Evolutionary conservation across 2,797 vertebrate genomes (phyloP).

Genomic region (Pelochelys cantorii): DNA sequence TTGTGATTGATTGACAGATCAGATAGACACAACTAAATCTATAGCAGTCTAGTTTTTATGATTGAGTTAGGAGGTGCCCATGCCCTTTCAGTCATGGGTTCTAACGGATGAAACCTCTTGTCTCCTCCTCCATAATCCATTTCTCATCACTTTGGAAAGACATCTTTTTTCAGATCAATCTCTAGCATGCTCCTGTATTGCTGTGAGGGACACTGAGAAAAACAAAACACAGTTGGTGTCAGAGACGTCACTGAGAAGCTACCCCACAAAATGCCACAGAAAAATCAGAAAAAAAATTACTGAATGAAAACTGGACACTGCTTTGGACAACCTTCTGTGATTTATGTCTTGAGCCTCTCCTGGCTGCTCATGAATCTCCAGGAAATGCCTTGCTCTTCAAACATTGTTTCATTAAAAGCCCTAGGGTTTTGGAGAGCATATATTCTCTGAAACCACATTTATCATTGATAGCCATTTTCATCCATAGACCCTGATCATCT

Average conservation of each 20-base stretch:
- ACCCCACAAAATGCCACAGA: background rate
- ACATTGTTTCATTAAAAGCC: background rate
- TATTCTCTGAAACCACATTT: background rate
- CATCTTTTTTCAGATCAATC: slow-evolving; percentile 42
- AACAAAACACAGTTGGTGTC: slow-evolving; percentile 3
- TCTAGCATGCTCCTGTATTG: background rate
- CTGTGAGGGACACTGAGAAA: no score
- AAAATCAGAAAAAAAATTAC: background rate
- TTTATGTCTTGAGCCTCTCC: background rate
- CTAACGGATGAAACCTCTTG: no score
- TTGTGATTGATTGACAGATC: background rate
- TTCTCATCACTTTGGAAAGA: slow-evolving; percentile 42
- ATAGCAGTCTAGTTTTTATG: background rate
- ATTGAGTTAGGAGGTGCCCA: background rate
- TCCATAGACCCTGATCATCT: background rate
- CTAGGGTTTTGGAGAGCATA: background rate
- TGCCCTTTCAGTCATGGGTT: background rate
- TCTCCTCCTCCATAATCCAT: slow-evolving; percentile 16
- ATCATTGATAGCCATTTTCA: background rate
- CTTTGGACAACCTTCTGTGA: slow-evolving; percentile 1
- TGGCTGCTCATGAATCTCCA: background rate
- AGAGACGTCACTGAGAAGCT: slow-evolving; percentile 4
- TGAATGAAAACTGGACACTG: background rate
- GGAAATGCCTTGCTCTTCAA: background rate
- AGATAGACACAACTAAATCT: slow-evolving; percentile 4